These are phyloP conservation scores for Pantala flavescens DNA, from an alignment of 1,140 invertebrate genomes.

Conservation along the genomic window DNA sequence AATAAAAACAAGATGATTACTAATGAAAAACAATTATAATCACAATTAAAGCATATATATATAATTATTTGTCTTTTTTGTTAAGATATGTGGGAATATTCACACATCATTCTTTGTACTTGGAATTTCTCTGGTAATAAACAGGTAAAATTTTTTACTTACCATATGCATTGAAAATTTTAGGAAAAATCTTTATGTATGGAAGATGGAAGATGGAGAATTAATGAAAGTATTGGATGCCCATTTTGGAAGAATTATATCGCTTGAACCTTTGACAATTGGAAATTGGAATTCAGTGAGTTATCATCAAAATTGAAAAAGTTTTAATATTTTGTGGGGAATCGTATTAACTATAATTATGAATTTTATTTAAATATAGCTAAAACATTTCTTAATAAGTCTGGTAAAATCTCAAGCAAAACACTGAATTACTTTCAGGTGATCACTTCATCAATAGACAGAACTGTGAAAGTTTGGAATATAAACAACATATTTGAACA, in stretches of 20 bases:
- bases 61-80: too few species aligned
- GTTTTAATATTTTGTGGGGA: neutral
- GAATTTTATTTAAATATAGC: neutral
- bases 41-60: too few species aligned
- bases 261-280: conserved; percentile 71
- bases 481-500: conserved; percentile 98
- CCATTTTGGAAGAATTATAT: conserved; percentile 93
- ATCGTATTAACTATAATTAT: neutral
- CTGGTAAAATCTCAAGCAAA: too few species aligned
- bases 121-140: too few species aligned
- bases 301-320: too few species aligned
- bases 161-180: conserved; percentile 21
- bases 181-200: conserved; percentile 92
- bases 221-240: conserved; percentile 89
- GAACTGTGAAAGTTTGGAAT: conserved; percentile 98
- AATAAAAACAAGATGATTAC: too few species aligned
- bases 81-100: too few species aligned
- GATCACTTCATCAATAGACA: conserved; percentile 93
- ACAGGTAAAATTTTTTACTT: too few species aligned
- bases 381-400: neutral
- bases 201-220: conserved; percentile 66
- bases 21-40: too few species aligned
- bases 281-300: conserved; percentile 79
- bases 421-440: conserved; percentile 39
- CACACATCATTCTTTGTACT: too few species aligned